Evolutionary conservation across 1,140 invertebrate species (phyloP).

Genomic region (Drosophila nebulosa): DNA sequence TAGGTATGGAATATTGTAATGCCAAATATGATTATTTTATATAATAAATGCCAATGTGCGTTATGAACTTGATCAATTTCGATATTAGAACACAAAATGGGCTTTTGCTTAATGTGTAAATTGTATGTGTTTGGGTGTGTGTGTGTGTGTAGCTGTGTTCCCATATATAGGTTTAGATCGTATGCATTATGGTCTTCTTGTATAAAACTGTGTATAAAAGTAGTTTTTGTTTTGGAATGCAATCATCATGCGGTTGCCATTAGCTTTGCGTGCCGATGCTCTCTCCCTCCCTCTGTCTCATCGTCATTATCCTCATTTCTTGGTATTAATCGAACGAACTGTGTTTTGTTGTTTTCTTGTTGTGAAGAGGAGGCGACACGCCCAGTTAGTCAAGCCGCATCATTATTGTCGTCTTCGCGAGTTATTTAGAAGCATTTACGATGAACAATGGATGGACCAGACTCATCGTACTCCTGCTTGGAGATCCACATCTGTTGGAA

Average conservation of each 20-base stretch:
- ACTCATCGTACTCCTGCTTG: conserved; percentile 97
- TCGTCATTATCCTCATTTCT: background rate
- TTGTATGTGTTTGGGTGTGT: background rate
- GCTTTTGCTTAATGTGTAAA: conserved; percentile 37
- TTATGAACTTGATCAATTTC: conserved; percentile 56
- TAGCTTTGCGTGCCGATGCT: conserved; percentile 15
- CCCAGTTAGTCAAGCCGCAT: conserved; percentile 41
- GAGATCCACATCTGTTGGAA: conserved; percentile 98
- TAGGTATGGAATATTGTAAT: conserved; percentile 40
- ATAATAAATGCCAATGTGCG: conserved; percentile 50
- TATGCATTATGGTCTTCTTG: conserved; percentile 25
- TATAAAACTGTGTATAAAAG: conserved; percentile 46
- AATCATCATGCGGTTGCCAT: background rate
- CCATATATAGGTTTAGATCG: background rate
- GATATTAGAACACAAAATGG: conserved; percentile 53
- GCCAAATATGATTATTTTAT: conserved; percentile 42
- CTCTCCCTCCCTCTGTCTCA: too few relatives aligned
- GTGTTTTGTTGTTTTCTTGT: background rate
- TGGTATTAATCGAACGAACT: conserved; percentile 17
- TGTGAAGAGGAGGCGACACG: conserved; percentile 32
- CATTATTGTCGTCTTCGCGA: background rate
- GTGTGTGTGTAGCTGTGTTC: background rate
- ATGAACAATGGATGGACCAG: conserved; percentile 95
- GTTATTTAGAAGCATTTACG: conserved; percentile 94
- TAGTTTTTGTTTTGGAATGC: conserved; percentile 22